Percentiles rank a stretch among this genome's conserved stretches.
Conservation (phyloP, 2,113 vertebrate species). For the Synchiropus splendidus region DNA sequence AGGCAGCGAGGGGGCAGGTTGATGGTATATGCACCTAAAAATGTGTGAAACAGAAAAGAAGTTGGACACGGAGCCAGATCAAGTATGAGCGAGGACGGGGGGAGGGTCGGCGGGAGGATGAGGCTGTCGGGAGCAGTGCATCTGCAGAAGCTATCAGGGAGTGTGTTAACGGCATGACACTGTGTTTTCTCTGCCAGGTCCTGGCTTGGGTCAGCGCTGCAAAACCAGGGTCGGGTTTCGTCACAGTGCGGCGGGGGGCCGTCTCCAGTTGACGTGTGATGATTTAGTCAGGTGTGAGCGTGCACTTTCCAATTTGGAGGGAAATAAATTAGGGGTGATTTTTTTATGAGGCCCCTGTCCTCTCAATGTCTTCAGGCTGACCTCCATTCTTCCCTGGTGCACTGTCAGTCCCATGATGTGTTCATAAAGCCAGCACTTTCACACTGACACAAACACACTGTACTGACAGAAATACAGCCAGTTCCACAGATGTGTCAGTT, state of each 20-base stretch:
- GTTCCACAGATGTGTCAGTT: conserved; percentile 6
- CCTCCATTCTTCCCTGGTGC: conserved; percentile 42
- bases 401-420: conserved; percentile 72
- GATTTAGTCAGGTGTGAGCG: conserved; percentile 99
- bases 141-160: conserved; percentile 92
- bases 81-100: conserved; percentile 1
- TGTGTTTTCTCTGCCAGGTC: conserved; percentile 73
- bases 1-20: too few relatives aligned
- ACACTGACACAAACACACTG: conserved; percentile 20
- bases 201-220: conserved; percentile 81
- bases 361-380: conserved; percentile 42
- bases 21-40: too few relatives aligned
- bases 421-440: conserved; percentile 60
- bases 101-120: conserved; percentile 11
- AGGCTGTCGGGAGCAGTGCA: conserved; percentile 66
- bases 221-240: conserved; percentile 95
- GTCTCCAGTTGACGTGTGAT: conserved; percentile 96
- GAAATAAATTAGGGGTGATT: conserved; percentile 99
- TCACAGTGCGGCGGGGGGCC: conserved; percentile 88
- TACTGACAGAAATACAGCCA: conserved; percentile 21
- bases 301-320: conserved; percentile 99
- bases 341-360: conserved; percentile 90
- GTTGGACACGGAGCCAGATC: too few relatives aligned
- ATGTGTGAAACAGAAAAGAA: too few relatives aligned
- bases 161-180: conserved; percentile 46